Percentiles rank a stretch among this genome's conserved stretches.
Evolutionary conservation across 2,888 invertebrate genomes (phyloP).

Genomic region (Aquatica leii): DNA sequence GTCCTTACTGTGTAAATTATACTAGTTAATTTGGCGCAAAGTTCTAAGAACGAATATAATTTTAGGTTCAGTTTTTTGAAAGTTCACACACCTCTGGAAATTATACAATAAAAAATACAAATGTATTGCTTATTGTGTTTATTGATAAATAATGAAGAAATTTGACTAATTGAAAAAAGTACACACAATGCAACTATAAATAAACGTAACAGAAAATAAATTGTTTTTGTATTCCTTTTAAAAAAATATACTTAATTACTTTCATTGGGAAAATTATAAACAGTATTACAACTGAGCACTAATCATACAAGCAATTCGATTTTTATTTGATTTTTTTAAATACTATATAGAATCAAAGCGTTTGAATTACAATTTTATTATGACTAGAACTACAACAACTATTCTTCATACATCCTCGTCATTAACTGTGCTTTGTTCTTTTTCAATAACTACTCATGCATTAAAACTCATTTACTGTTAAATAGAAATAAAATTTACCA

Average conservation of each 20-base stretch:
- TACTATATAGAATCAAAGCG: conserved; percentile 7
- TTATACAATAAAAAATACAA: no score
- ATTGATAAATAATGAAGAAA: neutral
- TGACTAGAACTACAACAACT: conserved; percentile 10
- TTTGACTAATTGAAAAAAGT: neutral
- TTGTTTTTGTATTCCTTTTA: neutral
- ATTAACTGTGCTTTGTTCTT: conserved; percentile 2
- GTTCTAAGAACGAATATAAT: no score
- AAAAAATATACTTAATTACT: neutral
- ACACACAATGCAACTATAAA: neutral
- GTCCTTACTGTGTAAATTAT: no score
- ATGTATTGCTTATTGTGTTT: conserved; percentile 5
- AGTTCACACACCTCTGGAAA: no score
- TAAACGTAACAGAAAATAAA: neutral
- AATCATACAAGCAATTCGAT: conserved; percentile 4
- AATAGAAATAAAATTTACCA: conserved; percentile 25
- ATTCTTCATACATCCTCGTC: conserved; percentile 3
- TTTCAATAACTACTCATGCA: neutral
- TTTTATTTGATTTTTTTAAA: neutral
- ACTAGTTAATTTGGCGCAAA: no score
- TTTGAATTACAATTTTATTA: neutral
- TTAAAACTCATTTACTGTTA: conserved; percentile 4
- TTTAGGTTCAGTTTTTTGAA: no score
- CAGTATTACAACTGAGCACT: neutral
- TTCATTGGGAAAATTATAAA: neutral